Evolutionary conservation across 1,140 invertebrate genomes (phyloP), one percentile per base, ranked within the genome.

Genomic region (Lepidostoma basale): DNA sequence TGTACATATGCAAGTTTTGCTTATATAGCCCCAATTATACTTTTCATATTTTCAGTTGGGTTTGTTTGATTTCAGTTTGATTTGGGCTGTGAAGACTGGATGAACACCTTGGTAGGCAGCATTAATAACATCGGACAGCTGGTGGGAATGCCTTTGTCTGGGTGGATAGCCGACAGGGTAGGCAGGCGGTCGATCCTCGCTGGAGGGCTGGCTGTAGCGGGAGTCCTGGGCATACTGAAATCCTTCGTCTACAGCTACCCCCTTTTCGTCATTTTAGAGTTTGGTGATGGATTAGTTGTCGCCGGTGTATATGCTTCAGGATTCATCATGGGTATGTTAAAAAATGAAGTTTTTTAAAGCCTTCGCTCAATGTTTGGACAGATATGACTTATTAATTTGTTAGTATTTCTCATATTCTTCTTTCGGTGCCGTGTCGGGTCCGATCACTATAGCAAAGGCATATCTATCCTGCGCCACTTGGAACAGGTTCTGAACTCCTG

Each of bases 101-200:
- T 88, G 78, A 76, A 90, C 36, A 86, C 89, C 0, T 75, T 91
- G 63, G 86, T 91, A 18, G 90, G 90, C 30, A 91, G 89, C 3
- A 79, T 90, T 3, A 89, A 90, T 75, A 90, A 88, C 75, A 75
- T 89, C 39, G 89, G 89, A 28, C 88, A 89, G 77, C 86, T 92
- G 70, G 77, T 90, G 10, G 88, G 89, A 3, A 78, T 91, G 70
- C 86, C 88, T n/a, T 83, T 91, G 47, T 80, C 87, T 12, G 89
- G 89, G 49, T 83, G 87, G 68, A 77, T 90, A 6, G 90, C 89
- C 3, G 89, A 91, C 77, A 85, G 82, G 87, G 88, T 74, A 47
- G 81, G 81, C 0, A 73, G 81, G 4, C 77, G 77, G 42, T 68
- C 77, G 0, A 76, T 77, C 2, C 74, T 81, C 0, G 76, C 77